Evolutionary conservation across 2,113 vertebrate genomes (phyloP).

Genomic region (Phrynosoma blainvillii): DNA sequence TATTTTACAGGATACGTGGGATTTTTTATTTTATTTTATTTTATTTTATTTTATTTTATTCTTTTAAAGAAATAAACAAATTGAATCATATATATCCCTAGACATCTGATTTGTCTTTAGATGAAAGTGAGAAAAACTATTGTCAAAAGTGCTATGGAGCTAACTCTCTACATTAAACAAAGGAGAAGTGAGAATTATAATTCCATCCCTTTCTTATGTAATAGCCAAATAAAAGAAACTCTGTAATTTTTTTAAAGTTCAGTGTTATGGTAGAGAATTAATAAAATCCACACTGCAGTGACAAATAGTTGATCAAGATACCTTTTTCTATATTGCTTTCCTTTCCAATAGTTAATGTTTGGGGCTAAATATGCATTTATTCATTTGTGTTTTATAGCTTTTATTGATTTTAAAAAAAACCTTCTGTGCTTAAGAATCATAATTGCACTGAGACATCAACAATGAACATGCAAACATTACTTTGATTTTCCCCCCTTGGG

Average conservation of each 20-base stretch:
- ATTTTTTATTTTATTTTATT: background rate
- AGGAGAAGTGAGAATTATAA: conserved; percentile 20
- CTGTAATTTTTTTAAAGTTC: conserved; percentile 47
- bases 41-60: background rate
- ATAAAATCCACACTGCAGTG: conserved; percentile 72
- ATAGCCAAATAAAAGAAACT: conserved; percentile 25
- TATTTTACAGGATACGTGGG: background rate
- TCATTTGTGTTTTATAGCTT: conserved; percentile 45
- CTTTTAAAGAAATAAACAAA: background rate
- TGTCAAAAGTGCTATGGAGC: conserved; percentile 23
- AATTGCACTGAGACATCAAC: conserved; percentile 37
- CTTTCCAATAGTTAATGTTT: conserved; percentile 67
- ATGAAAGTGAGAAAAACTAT: background rate
- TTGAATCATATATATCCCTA: background rate
- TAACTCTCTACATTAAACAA: conserved; percentile 18
- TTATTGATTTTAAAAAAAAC: conserved; percentile 47
- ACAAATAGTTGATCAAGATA: conserved; percentile 65
- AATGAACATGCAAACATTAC: conserved; percentile 7
- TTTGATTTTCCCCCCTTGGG: conserved; percentile 3
- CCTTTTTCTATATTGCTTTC: conserved; percentile 57
- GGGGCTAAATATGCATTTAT: conserved; percentile 58
- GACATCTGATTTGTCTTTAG: background rate
- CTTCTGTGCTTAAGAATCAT: conserved; percentile 50
- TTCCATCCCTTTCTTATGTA: conserved; percentile 5
- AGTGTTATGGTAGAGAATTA: conserved; percentile 60